Evolutionary conservation across 1,140 invertebrate genomes (phyloP).

Genomic region (Drosophila parvula): DNA sequence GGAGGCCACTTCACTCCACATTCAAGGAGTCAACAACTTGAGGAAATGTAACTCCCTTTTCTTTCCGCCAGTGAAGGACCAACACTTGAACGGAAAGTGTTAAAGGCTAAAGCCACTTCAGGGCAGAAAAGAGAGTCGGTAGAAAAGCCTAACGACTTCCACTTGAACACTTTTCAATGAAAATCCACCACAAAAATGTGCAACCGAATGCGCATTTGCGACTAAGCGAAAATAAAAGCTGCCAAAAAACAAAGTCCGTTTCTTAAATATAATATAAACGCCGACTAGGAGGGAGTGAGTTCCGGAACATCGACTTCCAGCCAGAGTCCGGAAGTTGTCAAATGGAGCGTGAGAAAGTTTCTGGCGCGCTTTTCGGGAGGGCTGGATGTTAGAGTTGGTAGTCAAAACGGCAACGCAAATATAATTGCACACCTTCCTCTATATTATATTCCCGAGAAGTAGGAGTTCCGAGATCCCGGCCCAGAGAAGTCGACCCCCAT

Average conservation of each 20-base stretch:
- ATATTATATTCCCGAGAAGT: slow-evolving; percentile 33
- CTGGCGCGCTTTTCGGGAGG: slow-evolving; percentile 71
- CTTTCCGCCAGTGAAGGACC: slow-evolving; percentile 12
- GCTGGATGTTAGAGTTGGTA: slow-evolving; percentile 39
- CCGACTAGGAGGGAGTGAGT: slow-evolving; percentile 27
- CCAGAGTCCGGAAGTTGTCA: slow-evolving; percentile 60
- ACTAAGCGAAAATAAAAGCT: slow-evolving; percentile 48
- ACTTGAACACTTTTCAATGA: slow-evolving; percentile 80
- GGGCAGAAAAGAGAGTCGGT: slow-evolving; percentile 17
- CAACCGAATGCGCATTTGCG: slow-evolving; percentile 79
- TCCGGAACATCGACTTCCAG: slow-evolving; percentile 12
- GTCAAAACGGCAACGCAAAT: slow-evolving; percentile 65
- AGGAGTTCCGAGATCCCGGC: slow-evolving; percentile 49
- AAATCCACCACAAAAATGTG: slow-evolving; percentile 71
- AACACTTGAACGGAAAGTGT: slow-evolving; percentile 55
- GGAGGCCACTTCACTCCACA: slow-evolving; percentile 12
- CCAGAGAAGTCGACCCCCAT: slow-evolving; percentile 29
- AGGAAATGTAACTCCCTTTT: slow-evolving; percentile 51
- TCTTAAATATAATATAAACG: slow-evolving; percentile 31
- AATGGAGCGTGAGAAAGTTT: slow-evolving; percentile 76
- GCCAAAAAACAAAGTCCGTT: slow-evolving; percentile 34
- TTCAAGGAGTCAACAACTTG: slow-evolving; percentile 42
- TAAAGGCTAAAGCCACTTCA: slow-evolving; percentile 49
- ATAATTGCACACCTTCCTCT: slow-evolving; percentile 66
- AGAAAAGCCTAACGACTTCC: slow-evolving; percentile 78